Evolutionary conservation across 2,888 invertebrate genomes (phyloP), one percentile per base, ranked within the genome.

Genomic region (Drosophila affinis): DNA sequence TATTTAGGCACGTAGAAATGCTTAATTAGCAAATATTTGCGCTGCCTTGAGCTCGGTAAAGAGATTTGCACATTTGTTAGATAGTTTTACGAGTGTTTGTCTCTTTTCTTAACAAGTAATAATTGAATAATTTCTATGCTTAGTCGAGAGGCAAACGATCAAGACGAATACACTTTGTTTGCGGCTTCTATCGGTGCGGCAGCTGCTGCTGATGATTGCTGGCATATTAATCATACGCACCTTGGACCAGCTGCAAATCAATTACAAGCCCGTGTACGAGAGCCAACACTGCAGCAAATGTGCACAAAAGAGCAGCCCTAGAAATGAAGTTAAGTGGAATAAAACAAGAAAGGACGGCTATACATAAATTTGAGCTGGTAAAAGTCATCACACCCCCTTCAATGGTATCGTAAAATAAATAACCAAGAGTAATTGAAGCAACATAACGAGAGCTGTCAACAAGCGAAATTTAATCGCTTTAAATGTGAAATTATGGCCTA

Each of bases 401-500:
- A 39, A 39, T 14, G 14, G 39, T 7, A 39, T 7, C 39, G 14
- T 14, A n/a, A 14, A 39, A 39, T 45, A 71, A 67, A 67, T 67
- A 67, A 71, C 45, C 45, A 67, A 60, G 10, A 45, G 67, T 45
- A 73, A 68, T 57, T 61, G 46, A 52, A 46, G 59, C 34, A 17
- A 58, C 21, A 39, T 29, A 64, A 61, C 34, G 34, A 62, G 49
- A 32, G 54, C 21, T 47, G 27, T 79, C 86, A 75, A 49, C 58
- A 77, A 82, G 82, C 89, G 89, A 83, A 83, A 83, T 83, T 83
- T 83, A 83, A 83, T 87, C 83, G 88, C 89, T 75, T 89, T 77
- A 85, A 87, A 87, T 89, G 86, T 89, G 88, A 83, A 83, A 83
- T 87, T 89, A 85, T 76, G 85, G 71, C 45, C 53, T 29, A 72